Conservation (phyloP, 2,888 invertebrate genomes). For the Pelosia muscerda region DNA sequence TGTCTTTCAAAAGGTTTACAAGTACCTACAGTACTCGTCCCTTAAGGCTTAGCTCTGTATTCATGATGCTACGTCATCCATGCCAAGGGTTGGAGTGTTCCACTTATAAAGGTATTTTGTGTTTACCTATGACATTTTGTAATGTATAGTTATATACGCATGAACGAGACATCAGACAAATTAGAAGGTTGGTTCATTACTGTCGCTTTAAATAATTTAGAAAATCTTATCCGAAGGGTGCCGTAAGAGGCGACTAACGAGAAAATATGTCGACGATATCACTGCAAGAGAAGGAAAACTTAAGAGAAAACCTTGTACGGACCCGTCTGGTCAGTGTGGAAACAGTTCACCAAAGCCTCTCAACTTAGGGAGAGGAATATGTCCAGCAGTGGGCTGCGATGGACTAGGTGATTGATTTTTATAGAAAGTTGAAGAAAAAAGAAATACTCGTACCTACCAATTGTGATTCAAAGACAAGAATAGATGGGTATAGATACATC, state of each 20-base stretch:
- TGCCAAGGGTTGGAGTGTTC: slow-evolving; percentile 16
- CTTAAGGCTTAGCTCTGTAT: slow-evolving; percentile 7
- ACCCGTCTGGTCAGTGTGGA: no score
- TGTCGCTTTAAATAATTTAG: neutral
- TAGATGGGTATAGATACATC: no score
- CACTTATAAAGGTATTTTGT: slow-evolving; percentile 14
- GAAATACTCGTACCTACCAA: neutral
- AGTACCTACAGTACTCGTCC: slow-evolving; percentile 14
- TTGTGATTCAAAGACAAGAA: no score
- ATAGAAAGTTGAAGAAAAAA: neutral
- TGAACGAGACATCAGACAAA: neutral
- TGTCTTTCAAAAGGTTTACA: slow-evolving; percentile 20
- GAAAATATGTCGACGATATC: no score
- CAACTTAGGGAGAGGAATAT: no score
- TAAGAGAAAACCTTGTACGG: no score
- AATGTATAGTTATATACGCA: neutral
- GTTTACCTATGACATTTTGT: slow-evolving; percentile 11
- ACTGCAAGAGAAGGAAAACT: no score
- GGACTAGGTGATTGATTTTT: no score
- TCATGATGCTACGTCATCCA: slow-evolving; percentile 32
- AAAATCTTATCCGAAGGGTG: no score
- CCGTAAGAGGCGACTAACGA: no score
- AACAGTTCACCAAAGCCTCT: no score
- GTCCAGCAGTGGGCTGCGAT: no score
- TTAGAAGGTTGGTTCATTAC: neutral